phyloP scores from a whole-genome alignment of 2,888 invertebrate genomes.

The Drosophila borealis region DNA sequence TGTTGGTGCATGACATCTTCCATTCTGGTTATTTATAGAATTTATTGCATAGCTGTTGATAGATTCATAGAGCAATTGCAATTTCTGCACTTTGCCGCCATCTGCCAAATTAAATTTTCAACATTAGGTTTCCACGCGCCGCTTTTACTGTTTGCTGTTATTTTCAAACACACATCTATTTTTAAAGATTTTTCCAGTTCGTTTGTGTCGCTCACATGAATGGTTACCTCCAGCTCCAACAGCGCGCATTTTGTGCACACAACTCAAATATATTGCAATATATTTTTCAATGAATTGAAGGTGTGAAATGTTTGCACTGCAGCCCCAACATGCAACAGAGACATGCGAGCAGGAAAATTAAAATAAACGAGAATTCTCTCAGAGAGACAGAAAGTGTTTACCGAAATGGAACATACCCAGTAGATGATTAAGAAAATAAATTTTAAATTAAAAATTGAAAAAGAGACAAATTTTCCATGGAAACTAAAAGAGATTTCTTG shows the following conservation, averaged over 20 bases:
- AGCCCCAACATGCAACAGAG: slow-evolving; percentile 9
- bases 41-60: slow-evolving; percentile 60
- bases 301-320: slow-evolving; percentile 64
- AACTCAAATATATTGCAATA: slow-evolving; percentile 51
- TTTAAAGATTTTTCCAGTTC: slow-evolving; percentile 63
- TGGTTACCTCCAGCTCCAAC: slow-evolving; percentile 23
- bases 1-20: neutral
- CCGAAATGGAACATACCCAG: slow-evolving; percentile 1
- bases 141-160: slow-evolving; percentile 28
- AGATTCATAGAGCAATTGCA: slow-evolving; percentile 61
- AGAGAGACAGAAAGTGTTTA: neutral
- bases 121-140: slow-evolving; percentile 37
- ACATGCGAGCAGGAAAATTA: slow-evolving; percentile 2
- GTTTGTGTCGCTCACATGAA: slow-evolving; percentile 57
- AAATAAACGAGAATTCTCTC: neutral
- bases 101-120: slow-evolving; percentile 60
- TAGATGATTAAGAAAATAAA: neutral
- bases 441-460: neutral
- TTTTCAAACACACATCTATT: slow-evolving; percentile 43
- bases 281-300: slow-evolving; percentile 61
- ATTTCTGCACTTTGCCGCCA: slow-evolving; percentile 44
- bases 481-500: too few species aligned
- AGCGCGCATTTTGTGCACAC: slow-evolving; percentile 51
- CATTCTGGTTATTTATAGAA: slow-evolving; percentile 40
- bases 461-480: too few species aligned